Percentiles rank a stretch among this genome's conserved stretches.
Conservation (phyloP, 2,797 vertebrate genomes). For the Nannoperca australis region DNA sequence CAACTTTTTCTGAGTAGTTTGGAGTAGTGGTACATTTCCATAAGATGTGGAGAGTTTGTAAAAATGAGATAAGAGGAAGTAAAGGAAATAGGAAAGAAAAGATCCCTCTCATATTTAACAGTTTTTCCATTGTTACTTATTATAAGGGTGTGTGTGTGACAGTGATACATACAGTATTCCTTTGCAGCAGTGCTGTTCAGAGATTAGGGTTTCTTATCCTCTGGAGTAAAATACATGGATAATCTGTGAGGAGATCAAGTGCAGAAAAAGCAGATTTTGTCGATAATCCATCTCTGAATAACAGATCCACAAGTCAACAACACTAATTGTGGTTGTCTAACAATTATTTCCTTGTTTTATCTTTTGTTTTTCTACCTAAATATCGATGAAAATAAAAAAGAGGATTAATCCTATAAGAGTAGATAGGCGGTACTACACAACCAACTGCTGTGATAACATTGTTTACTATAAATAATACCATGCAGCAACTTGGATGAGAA, state of each 20-base stretch:
- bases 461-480: conserved; percentile 58
- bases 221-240: conserved; percentile 71
- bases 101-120: not conserved
- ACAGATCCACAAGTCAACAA: conserved; percentile 69
- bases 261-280: conserved; percentile 71
- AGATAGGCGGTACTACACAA: conserved; percentile 34
- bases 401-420: conserved; percentile 21
- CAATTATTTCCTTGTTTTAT: conserved; percentile 30
- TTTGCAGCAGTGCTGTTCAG: conserved; percentile 50
- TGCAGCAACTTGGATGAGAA: conserved; percentile 48
- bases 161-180: conserved; percentile 26
- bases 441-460: conserved; percentile 39
- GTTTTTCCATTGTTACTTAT: not conserved
- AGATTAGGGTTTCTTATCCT: conserved; percentile 70
- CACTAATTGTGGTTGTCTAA: conserved; percentile 57
- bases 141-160: conserved; percentile 14
- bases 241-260: conserved; percentile 71
- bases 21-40: conserved; percentile 50
- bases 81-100: conserved; percentile 4
- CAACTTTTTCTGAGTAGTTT: conserved; percentile 69
- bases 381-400: conserved; percentile 12
- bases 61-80: conserved; percentile 1
- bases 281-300: conserved; percentile 77
- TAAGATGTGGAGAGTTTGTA: conserved; percentile 29
- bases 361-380: conserved; percentile 14